Evolutionary conservation across 1,140 invertebrate genomes (phyloP).

Genomic region (Riptortus pedestris): DNA sequence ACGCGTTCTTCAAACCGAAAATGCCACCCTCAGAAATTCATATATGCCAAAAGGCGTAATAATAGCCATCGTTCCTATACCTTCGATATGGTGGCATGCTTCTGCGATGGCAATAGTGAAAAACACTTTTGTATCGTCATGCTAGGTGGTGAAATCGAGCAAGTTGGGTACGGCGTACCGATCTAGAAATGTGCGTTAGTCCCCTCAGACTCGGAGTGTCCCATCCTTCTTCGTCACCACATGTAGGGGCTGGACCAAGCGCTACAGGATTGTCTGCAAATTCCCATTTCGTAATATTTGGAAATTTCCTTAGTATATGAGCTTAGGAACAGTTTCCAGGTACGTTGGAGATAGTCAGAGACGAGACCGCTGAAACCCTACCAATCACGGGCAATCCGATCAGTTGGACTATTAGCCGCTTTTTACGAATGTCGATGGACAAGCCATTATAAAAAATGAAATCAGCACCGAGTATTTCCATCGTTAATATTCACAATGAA

Average conservation of each 20-base stretch:
- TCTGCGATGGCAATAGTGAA: background rate
- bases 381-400: no score
- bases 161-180: background rate
- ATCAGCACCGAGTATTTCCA: background rate
- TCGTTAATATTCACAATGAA: background rate
- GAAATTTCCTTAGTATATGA: background rate
- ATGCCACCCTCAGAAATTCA: no score
- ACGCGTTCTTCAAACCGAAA: background rate
- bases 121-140: background rate
- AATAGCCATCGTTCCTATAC: background rate
- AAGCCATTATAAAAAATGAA: background rate
- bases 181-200: background rate
- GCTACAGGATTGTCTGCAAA: background rate
- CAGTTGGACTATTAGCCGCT: no score
- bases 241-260: background rate
- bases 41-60: background rate
- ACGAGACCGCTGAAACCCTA: no score
- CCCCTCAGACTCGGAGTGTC: background rate
- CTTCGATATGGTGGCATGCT: background rate
- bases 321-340: background rate
- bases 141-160: background rate
- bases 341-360: background rate
- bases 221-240: background rate
- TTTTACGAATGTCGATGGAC: background rate
- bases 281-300: background rate